Percentiles rank a stretch among this genome's conserved stretches.
Evolutionary conservation across 2,888 invertebrate genomes (phyloP).

Genomic region (Lepidochitona cinerea): DNA sequence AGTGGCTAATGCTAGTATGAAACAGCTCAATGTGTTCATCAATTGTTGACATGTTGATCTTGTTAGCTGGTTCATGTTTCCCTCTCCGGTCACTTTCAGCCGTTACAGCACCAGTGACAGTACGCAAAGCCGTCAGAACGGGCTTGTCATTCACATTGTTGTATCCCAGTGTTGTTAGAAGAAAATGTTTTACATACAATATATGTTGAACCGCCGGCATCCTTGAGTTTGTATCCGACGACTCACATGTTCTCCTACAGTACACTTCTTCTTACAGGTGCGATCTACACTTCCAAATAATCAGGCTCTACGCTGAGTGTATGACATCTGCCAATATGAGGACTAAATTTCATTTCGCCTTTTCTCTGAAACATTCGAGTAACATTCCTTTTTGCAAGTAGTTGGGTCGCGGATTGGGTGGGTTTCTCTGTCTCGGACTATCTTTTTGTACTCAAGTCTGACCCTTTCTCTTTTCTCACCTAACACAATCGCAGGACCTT

Average conservation of each 20-base stretch:
- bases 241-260: constrained; percentile 1
- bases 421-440: neutral
- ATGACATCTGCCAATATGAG: neutral
- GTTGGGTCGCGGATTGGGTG: neutral
- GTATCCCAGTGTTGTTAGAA: constrained; percentile 21
- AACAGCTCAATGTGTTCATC: constrained; percentile 21
- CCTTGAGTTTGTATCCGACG: constrained; percentile 10
- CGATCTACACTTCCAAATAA: neutral
- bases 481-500: neutral
- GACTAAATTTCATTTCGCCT: neutral
- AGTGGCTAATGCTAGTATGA: constrained; percentile 23
- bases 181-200: constrained; percentile 23
- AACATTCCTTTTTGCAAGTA: neutral
- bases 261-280: neutral
- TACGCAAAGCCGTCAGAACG: neutral
- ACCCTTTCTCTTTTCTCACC: neutral
- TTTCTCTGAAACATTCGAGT: neutral
- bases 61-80: constrained; percentile 8
- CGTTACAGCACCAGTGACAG: neutral
- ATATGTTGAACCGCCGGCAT: constrained; percentile 3
- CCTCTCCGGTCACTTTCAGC: neutral
- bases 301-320: neutral
- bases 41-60: constrained; percentile 8
- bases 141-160: constrained; percentile 9
- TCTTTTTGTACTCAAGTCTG: neutral